phyloP scores from a whole-genome alignment of 2,797 vertebrate genomes.

The Acrossocheilus wenchowensis region DNA sequence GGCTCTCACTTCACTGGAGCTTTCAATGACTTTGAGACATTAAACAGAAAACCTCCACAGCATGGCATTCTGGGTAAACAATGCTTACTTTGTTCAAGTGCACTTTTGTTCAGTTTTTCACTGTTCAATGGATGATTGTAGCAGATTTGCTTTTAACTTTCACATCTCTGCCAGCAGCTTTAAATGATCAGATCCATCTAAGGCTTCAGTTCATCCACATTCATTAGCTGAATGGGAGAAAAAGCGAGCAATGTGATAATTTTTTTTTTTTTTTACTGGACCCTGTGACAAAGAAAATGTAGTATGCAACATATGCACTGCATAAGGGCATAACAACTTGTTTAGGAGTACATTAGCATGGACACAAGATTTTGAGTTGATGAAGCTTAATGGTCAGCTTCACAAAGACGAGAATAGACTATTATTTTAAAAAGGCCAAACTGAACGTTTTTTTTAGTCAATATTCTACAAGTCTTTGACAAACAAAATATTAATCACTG shows the following conservation, averaged over 20 bases:
- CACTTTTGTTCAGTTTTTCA: constrained; percentile 27
- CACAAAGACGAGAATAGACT: background rate
- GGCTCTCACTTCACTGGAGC: constrained; percentile 3
- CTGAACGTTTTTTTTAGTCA: background rate
- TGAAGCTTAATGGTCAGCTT: constrained; percentile 1
- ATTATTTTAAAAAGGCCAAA: background rate
- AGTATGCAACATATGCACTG: background rate
- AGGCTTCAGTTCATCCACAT: constrained; percentile 35
- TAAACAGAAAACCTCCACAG: background rate
- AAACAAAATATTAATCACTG: background rate
- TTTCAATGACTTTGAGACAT: background rate
- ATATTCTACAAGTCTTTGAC: background rate
- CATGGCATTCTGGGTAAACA: constrained; percentile 23
- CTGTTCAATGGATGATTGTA: constrained; percentile 23
- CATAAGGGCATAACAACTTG: background rate
- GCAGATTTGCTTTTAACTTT: constrained; percentile 1
- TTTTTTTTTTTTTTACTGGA: background rate
- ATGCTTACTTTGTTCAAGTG: constrained; percentile 37
- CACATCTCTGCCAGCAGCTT: constrained; percentile 29
- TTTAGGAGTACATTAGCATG: background rate
- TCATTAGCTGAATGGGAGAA: constrained; percentile 12
- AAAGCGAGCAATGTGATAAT: background rate
- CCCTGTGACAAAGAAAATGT: background rate
- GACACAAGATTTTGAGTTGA: background rate
- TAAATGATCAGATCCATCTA: constrained; percentile 8